Evolutionary conservation across 2,113 vertebrate species (phyloP).

Genomic region (Athene cunicularia): DNA sequence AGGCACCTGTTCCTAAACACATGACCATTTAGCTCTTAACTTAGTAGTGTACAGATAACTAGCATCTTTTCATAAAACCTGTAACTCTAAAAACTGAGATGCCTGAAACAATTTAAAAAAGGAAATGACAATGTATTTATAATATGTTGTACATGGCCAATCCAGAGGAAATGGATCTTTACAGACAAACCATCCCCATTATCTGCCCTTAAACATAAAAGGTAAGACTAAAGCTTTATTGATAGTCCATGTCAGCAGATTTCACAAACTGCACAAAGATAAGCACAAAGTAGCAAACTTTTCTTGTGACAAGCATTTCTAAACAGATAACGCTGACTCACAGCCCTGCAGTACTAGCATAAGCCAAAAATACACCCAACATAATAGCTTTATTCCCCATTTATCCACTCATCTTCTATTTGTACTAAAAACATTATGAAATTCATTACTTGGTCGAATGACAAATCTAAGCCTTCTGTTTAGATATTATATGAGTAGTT

Average conservation of each 20-base stretch:
- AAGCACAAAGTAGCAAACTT: conserved; percentile 54
- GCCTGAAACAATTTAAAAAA: neutral
- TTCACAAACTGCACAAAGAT: conserved; percentile 38
- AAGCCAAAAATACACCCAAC: conserved; percentile 30
- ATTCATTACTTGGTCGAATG: neutral
- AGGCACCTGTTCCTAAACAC: neutral
- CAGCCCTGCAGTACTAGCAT: neutral
- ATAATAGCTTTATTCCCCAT: conserved; percentile 15
- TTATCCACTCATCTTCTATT: conserved; percentile 23
- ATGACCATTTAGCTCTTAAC: neutral
- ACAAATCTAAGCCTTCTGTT: neutral
- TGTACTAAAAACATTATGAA: neutral
- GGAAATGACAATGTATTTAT: neutral
- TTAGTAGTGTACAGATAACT: neutral
- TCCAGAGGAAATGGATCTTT: neutral
- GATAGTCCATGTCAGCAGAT: conserved; percentile 40
- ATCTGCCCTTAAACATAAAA: conserved; percentile 9
- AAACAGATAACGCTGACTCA: conserved; percentile 48
- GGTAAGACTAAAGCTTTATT: neutral
- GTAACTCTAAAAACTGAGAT: neutral
- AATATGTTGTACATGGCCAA: neutral
- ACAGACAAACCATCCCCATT: neutral
- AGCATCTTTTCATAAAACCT: neutral
- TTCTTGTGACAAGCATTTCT: conserved; percentile 58
- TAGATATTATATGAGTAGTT: neutral